Conservation (phyloP, 2,113 vertebrate genomes). For the Prietella phreatophila region DNA sequence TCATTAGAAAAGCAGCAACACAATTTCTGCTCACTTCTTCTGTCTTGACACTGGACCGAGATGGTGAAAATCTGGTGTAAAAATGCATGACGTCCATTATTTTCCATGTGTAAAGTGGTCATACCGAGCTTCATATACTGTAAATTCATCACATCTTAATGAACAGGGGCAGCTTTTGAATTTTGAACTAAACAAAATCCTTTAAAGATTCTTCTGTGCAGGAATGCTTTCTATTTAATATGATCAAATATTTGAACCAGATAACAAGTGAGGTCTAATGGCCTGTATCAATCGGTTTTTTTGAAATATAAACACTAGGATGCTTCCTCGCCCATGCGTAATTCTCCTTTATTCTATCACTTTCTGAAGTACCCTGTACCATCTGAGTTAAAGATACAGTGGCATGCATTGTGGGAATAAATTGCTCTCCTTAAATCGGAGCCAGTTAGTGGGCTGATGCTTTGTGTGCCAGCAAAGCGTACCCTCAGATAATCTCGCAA, state of each 20-base stretch:
- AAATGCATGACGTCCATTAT: not conserved
- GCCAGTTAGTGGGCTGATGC: conserved; percentile 37
- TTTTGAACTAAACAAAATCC: not conserved
- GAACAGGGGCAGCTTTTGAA: not conserved
- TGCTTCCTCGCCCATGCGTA: not conserved
- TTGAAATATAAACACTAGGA: not conserved
- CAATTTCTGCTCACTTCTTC: conserved; percentile 53
- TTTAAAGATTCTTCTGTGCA: not conserved
- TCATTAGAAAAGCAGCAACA: conserved; percentile 54
- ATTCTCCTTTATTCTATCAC: not conserved
- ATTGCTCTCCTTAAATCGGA: not conserved
- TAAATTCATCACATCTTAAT: not conserved
- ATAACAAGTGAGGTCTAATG: not conserved
- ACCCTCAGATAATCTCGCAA: conserved; percentile 56
- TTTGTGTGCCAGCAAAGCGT: conserved; percentile 48
- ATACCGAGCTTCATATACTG: not conserved
- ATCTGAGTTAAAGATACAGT: not conserved
- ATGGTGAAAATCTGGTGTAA: not conserved
- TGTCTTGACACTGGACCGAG: conserved; percentile 45
- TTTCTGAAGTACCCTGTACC: not conserved
- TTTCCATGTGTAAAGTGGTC: not conserved
- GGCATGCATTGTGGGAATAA: not conserved
- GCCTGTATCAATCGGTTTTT: not conserved
- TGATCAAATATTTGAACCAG: not conserved
- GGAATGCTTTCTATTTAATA: not conserved